Evolutionary conservation across 2,113 vertebrate species (phyloP).

Genomic region (Melanotaenia duboulayi): DNA sequence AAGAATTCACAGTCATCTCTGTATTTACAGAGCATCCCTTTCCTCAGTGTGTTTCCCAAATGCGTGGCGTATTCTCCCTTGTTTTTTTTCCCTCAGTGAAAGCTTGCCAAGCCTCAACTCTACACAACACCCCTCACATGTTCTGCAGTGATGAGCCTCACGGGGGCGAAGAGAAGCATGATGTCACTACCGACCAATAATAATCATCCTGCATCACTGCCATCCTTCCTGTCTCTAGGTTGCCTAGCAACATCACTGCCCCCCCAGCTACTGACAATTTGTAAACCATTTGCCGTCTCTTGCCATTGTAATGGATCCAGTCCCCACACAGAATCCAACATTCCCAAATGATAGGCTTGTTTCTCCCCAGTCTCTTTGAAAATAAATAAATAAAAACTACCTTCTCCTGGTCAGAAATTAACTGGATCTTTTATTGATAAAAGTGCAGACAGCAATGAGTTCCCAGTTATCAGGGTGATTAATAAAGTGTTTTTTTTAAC

Average conservation of each 20-base stretch:
- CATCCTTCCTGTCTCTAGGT: conserved; percentile 74
- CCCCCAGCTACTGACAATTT: conserved; percentile 59
- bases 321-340: conserved; percentile 49
- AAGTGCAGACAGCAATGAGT: background rate
- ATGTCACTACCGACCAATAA: conserved; percentile 86
- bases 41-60: conserved; percentile 8
- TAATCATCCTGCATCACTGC: conserved; percentile 80
- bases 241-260: conserved; percentile 81
- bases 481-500: background rate
- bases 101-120: conserved; percentile 66
- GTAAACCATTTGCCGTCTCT: conserved; percentile 72
- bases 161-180: conserved; percentile 63
- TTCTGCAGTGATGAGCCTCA: conserved; percentile 77
- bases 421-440: background rate
- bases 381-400: background rate
- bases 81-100: conserved; percentile 53
- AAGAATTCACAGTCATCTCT: conserved; percentile 21
- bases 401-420: background rate
- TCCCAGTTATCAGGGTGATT: background rate
- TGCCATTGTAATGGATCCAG: conserved; percentile 74
- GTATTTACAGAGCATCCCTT: conserved; percentile 59
- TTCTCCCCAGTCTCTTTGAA: conserved; percentile 1
- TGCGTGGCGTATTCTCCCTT: conserved; percentile 10
- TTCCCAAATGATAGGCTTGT: conserved; percentile 35
- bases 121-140: conserved; percentile 72